Conservation (phyloP, 2,113 vertebrate species). For the Boleophthalmus pectinirostris region DNA sequence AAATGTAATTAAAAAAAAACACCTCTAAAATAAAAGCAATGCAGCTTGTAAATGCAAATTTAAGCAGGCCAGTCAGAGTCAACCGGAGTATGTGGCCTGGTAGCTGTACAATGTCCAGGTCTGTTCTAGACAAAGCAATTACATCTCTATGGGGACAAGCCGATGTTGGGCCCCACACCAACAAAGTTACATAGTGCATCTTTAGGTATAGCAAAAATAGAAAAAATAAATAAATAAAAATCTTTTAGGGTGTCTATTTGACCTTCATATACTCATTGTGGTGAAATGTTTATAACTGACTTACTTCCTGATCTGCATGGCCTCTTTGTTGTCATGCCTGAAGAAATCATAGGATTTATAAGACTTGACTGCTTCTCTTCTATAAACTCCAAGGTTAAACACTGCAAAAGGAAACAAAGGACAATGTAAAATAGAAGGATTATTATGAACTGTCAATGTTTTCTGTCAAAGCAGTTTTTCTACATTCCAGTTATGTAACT, state of each 20-base stretch:
- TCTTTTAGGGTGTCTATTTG: no score
- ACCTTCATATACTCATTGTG: background rate
- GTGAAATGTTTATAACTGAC: slow-evolving; percentile 35
- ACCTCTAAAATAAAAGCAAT: no score
- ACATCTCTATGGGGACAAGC: background rate
- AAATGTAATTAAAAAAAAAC: no score
- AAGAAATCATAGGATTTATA: slow-evolving; percentile 98
- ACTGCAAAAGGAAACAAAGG: slow-evolving; percentile 71
- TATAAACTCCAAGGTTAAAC: slow-evolving; percentile 95
- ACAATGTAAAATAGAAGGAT: background rate
- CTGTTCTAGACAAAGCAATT: no score
- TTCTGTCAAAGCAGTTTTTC: slow-evolving; percentile 37
- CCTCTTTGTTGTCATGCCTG: slow-evolving; percentile 94
- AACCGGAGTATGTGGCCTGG: no score
- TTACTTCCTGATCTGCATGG: slow-evolving; percentile 96
- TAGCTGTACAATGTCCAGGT: no score
- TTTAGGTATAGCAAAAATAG: no score
- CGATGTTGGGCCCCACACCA: background rate
- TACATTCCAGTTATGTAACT: slow-evolving; percentile 19
- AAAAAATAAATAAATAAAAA: no score
- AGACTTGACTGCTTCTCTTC: slow-evolving; percentile 88
- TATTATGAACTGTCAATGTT: background rate
- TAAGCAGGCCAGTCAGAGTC: no score
- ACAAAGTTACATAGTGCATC: no score
- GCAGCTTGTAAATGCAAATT: no score